Evolutionary conservation across 2,113 vertebrate genomes (phyloP).

Genomic region (Chaetops frenatus): DNA sequence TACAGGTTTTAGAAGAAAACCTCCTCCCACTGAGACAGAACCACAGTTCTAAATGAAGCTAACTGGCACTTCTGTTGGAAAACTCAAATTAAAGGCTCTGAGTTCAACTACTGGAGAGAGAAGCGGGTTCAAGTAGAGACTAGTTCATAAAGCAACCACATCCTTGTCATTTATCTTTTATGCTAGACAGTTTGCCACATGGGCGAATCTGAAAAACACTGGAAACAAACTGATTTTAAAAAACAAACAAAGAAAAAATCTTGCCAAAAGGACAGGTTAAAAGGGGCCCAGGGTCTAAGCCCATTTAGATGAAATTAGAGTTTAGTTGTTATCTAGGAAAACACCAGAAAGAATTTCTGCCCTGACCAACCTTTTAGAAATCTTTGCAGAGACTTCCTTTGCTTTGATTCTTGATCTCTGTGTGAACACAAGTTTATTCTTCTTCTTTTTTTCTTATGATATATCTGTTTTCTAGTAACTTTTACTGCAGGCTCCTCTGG

Average conservation of each 20-base stretch:
- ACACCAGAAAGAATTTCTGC: background rate
- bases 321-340: slow-evolving; percentile 11
- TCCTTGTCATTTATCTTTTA: slow-evolving; percentile 3
- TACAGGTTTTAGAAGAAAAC: background rate
- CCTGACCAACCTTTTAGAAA: background rate
- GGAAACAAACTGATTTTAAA: background rate
- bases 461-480: background rate
- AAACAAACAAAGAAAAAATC: background rate
- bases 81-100: background rate
- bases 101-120: background rate
- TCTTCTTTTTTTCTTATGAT: background rate
- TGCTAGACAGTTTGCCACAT: background rate
- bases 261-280: background rate
- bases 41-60: background rate
- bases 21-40: background rate
- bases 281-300: background rate
- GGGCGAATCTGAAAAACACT: background rate
- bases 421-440: background rate
- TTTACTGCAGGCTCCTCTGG: background rate
- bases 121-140: slow-evolving; percentile 21
- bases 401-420: slow-evolving; percentile 9
- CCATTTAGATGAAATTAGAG: background rate
- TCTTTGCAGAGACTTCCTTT: slow-evolving; percentile 7
- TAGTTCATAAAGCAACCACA: background rate
- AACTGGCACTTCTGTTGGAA: background rate